Evolutionary conservation across 2,888 invertebrate species (phyloP), one percentile per base, ranked within the genome.

Genomic region (Pollenia labialis): DNA sequence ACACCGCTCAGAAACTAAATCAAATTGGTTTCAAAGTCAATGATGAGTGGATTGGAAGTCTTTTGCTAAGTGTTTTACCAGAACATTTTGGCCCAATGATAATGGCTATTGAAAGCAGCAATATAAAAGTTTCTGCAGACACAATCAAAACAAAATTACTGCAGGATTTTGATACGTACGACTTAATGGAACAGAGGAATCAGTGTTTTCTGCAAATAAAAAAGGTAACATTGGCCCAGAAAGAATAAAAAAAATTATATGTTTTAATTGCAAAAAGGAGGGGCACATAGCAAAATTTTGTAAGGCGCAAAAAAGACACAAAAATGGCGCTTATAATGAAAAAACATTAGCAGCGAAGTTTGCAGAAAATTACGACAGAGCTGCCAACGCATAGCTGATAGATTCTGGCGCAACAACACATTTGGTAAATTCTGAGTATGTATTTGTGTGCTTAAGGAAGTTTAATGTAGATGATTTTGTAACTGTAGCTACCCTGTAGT

Each of bases 1-100:
- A 82, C 69, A 82, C 85, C 11, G 72, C 81, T 2, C 77, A 72
- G 12, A 82, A 82, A n/a, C 42, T 86, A 16, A 86, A 82, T 10
- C 79, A 86, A 40, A 86, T 86, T 54, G 75, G 81, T 4, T 62
- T 83, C 80, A 66, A 66, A 6, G 83, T 83, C 16, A 58, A 56
- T n/a, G 80, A 81, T 66, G 83, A 87, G 42, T 87, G 54, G 54
- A 18, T 54, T 7, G 54, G 54, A 23, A 58, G 12, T 14, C 32
- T 58, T 52, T 58, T 54, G 11, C 18, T 84, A 6, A 72, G 50
- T 18, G 68, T 81, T 32, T 83, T 81, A 23, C 77, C 68, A 11
- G 77, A 84, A 11, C 77, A 72, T 79, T 87, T 87, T 54, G 81
- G 50, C 7, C 54, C 74, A 0, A 84, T 84, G 81, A 87, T 87